Evolutionary conservation across 2,797 vertebrate genomes (phyloP).

Genomic region (Aotus griseimembra): DNA sequence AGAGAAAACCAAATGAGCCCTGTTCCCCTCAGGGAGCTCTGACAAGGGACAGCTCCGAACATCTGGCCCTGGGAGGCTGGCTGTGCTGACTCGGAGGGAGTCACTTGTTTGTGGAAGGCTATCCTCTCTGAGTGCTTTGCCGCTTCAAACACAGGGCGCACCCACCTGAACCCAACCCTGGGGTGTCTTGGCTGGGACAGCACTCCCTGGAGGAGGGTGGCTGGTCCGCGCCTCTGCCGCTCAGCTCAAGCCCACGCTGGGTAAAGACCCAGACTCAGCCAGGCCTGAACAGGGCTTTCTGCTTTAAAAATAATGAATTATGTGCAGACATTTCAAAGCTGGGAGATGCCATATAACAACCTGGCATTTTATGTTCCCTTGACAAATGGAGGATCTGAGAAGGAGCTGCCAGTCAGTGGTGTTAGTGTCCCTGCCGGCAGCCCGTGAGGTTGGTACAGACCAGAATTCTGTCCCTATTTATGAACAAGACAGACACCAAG

Average conservation of each 20-base stretch:
- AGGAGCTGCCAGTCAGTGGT: not conserved
- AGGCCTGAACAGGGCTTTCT: not conserved
- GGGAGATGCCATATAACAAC: not conserved
- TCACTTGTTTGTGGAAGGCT: not conserved
- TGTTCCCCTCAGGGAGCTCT: not conserved
- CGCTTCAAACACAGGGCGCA: rapidly evolving
- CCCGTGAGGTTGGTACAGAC: not conserved
- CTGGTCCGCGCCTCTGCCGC: not conserved
- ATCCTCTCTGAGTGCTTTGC: not conserved
- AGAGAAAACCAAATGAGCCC: not conserved
- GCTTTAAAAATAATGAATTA: too few relatives aligned
- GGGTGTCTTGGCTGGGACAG: not conserved
- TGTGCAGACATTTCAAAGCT: not conserved
- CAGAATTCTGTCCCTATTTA: not conserved
- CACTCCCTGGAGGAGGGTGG: not conserved
- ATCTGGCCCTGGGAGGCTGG: not conserved
- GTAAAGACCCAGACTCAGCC: not conserved
- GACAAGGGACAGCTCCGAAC: not conserved
- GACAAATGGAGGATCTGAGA: not conserved
- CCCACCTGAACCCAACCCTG: not conserved
- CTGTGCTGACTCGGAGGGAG: not conserved
- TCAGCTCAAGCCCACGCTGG: too few relatives aligned
- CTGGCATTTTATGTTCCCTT: not conserved
- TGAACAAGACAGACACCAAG: not conserved
- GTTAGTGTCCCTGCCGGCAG: too few relatives aligned